Conservation (phyloP, 2,888 invertebrate species). For the Herminia tarsipennalis region DNA sequence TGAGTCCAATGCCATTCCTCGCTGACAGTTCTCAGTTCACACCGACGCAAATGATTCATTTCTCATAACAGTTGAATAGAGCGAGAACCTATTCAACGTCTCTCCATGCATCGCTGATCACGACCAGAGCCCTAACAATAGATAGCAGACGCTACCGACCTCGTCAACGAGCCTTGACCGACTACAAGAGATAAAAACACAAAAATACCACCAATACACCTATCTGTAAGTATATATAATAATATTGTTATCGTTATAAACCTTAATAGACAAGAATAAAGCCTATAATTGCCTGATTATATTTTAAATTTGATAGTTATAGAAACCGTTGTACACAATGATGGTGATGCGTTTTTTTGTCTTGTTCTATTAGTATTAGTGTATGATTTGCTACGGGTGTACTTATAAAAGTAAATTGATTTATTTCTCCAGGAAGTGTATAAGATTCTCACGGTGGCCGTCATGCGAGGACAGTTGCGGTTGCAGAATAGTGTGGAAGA, state of each 20-base stretch:
- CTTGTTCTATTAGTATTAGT: constrained; percentile 26
- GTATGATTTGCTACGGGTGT: constrained; percentile 31
- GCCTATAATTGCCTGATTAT: constrained; percentile 19
- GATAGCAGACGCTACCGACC: constrained; percentile 53
- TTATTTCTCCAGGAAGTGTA: constrained; percentile 49
- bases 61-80: constrained; percentile 42
- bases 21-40: constrained; percentile 18
- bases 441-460: constrained; percentile 49
- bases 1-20: constrained; percentile 4
- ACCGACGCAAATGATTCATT: constrained; percentile 25
- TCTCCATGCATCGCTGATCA: constrained; percentile 57
- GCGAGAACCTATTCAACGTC: constrained; percentile 51
- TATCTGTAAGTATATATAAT: constrained; percentile 20
- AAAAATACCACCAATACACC: constrained; percentile 36
- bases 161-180: constrained; percentile 62
- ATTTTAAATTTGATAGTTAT: constrained; percentile 22
- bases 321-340: constrained; percentile 15
- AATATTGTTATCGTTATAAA: constrained; percentile 20
- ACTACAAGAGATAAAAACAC: constrained; percentile 47
- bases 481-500: constrained; percentile 27
- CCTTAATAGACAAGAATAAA: constrained; percentile 24
- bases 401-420: constrained; percentile 45
- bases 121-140: constrained; percentile 56
- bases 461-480: constrained; percentile 54
- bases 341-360: constrained; percentile 25